phyloP scores from a whole-genome alignment of 2,888 invertebrate species.

The Fragum whitleyi region DNA sequence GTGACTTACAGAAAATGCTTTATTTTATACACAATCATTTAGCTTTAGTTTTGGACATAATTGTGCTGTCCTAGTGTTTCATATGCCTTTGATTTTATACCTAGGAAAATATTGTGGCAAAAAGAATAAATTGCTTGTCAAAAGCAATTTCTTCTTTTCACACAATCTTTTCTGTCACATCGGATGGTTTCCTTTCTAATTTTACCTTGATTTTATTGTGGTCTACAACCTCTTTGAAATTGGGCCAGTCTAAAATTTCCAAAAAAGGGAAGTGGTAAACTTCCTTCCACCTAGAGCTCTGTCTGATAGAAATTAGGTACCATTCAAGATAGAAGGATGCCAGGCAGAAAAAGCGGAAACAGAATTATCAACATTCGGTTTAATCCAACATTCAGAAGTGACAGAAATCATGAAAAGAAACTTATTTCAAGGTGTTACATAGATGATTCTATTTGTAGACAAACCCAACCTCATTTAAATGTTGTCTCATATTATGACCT shows the following conservation, averaged over 20 bases:
- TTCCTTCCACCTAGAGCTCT: background rate
- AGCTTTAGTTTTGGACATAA: too few relatives aligned
- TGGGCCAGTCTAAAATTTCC: background rate
- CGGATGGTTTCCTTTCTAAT: too few relatives aligned
- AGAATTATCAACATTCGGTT: conserved; percentile 9
- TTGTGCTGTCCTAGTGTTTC: too few relatives aligned
- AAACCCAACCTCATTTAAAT: background rate
- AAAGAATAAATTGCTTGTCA: too few relatives aligned
- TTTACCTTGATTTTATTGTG: background rate
- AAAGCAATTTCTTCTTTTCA: too few relatives aligned
- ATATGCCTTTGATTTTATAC: too few relatives aligned
- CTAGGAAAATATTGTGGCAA: too few relatives aligned
- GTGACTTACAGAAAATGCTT: too few relatives aligned
- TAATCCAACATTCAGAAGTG: background rate
- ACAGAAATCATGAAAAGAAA: background rate
- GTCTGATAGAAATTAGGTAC: background rate
- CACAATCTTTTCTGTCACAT: too few relatives aligned
- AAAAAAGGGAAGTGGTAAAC: too few relatives aligned
- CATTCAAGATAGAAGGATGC: background rate
- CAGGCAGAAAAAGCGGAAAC: background rate
- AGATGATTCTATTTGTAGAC: conserved; percentile 2
- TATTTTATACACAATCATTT: too few relatives aligned
- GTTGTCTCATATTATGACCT: conserved; percentile 15
- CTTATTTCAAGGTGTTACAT: background rate
- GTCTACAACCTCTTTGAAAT: background rate